Evolutionary conservation across 2,797 vertebrate genomes (phyloP).

Genomic region (Clarias platycephalus): DNA sequence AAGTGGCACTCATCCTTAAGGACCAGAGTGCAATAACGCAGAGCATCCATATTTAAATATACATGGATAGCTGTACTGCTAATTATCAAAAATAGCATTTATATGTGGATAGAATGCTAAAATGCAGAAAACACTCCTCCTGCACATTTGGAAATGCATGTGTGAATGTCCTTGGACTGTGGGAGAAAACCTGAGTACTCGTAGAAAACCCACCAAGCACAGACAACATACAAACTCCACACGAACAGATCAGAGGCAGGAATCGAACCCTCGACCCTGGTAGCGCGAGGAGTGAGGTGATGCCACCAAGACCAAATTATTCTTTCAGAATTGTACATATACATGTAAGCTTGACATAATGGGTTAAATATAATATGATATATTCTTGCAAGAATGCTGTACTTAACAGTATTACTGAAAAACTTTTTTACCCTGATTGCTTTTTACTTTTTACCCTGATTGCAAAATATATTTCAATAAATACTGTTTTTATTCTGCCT

Average conservation of each 20-base stretch:
- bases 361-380: neutral
- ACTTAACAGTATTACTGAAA: neutral
- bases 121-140: neutral
- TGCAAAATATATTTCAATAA: neutral
- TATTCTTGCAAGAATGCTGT: neutral
- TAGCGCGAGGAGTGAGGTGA: too few relatives aligned
- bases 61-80: neutral
- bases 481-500: neutral
- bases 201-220: too few relatives aligned
- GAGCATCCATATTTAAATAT: neutral
- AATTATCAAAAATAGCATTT: neutral
- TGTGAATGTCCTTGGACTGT: too few relatives aligned
- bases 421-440: neutral
- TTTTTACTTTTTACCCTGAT: neutral
- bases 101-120: too few relatives aligned
- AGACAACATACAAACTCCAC: too few relatives aligned
- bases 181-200: too few relatives aligned
- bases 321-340: neutral
- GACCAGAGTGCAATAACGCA: neutral
- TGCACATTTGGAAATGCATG: too few relatives aligned
- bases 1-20: neutral
- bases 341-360: neutral
- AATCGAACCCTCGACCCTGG: too few relatives aligned
- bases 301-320: neutral
- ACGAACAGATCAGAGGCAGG: too few relatives aligned